A percentile compares a stretch with the other conserved stretches of the same genome.
Evolutionary conservation across 2,888 invertebrate genomes (phyloP).

Genomic region (Ormia ochracea): DNA sequence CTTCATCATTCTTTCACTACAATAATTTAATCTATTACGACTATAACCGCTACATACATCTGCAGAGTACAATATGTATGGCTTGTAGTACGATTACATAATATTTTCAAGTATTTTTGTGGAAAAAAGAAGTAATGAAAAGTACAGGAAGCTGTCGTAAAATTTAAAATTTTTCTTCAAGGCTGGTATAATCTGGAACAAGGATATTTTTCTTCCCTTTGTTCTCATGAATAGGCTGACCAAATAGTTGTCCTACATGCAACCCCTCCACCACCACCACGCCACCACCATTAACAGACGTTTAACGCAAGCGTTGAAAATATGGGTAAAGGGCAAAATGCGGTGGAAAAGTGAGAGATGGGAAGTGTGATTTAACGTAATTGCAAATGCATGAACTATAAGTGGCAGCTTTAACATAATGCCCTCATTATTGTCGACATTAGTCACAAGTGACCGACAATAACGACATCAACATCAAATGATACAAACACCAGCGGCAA

Average conservation of each 20-base stretch:
- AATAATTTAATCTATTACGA: neutral
- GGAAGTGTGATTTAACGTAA: neutral
- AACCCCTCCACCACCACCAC: neutral
- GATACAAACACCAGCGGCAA: neutral
- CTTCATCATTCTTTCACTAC: neutral
- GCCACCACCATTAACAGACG: neutral
- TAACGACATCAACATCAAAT: slow-evolving; percentile 17
- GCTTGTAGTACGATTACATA: neutral
- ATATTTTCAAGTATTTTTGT: slow-evolving; percentile 33
- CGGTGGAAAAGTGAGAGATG: neutral
- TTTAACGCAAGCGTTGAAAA: neutral
- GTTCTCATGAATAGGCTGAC: neutral
- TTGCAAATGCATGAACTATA: slow-evolving; percentile 7
- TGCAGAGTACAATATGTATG: slow-evolving; percentile 5
- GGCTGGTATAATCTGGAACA: neutral
- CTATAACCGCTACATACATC: slow-evolving; percentile 16
- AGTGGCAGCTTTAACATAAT: slow-evolving; percentile 48
- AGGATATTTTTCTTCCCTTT: neutral
- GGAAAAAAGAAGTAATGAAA: neutral
- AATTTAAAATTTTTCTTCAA: neutral
- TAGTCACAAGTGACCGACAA: slow-evolving; percentile 60
- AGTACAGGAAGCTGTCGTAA: neutral
- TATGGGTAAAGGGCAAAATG: slow-evolving; percentile 7
- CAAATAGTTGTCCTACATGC: slow-evolving; percentile 19
- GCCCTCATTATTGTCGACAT: slow-evolving; percentile 53